Conservation (phyloP, 2,797 vertebrate species). For the Peromyscus eremicus region DNA sequence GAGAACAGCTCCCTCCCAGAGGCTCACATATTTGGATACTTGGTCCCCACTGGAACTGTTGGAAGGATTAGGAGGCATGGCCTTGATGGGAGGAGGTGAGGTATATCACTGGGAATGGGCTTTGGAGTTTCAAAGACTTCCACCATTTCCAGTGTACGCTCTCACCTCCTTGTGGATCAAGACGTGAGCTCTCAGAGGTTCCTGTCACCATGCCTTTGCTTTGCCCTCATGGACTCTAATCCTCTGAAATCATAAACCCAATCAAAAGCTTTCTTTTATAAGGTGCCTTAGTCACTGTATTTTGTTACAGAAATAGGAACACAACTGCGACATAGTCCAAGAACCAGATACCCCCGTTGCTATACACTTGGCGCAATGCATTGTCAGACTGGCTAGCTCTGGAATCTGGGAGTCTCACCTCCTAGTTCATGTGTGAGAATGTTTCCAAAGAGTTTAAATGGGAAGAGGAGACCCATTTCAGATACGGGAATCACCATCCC, state of each 20-base stretch:
- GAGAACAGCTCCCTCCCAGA: no score
- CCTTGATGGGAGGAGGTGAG: neutral
- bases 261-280: neutral
- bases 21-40: no score
- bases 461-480: neutral
- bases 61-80: neutral
- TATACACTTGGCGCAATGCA: accelerated
- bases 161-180: neutral
- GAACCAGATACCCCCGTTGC: neutral
- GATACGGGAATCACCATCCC: neutral
- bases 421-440: neutral
- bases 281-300: no score
- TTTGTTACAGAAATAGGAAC: neutral
- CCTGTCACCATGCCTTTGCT: neutral
- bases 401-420: no score
- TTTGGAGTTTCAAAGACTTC: neutral
- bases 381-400: neutral
- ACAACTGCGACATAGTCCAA: neutral
- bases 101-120: neutral
- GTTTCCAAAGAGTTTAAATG: neutral
- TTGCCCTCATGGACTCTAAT: no score
- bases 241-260: neutral
- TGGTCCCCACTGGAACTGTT: neutral
- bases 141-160: no score
- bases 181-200: neutral